phyloP scores from a whole-genome alignment of 2,113 vertebrate genomes.

The Alligator mississippiensis region DNA sequence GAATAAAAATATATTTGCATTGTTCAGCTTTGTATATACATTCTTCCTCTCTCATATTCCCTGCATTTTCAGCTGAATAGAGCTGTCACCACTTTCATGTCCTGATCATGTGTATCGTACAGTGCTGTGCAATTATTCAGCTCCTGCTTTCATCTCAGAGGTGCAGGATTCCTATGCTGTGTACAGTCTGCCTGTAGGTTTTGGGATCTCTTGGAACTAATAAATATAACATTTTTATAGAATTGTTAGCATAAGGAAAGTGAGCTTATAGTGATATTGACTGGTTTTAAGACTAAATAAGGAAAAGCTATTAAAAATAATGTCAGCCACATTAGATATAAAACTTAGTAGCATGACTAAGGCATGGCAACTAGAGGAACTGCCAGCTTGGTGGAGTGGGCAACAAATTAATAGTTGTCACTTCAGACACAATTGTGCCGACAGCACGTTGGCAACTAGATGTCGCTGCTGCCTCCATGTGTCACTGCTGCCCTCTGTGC shows the following conservation, averaged over 20 bases:
- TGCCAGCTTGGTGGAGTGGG: too few species aligned
- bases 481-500: too few species aligned
- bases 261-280: neutral
- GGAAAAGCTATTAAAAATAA: neutral
- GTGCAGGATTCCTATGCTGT: neutral
- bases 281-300: neutral
- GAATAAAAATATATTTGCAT: neutral
- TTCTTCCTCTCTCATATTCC: neutral
- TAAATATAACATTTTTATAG: neutral
- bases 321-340: neutral
- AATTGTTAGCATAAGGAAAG: neutral
- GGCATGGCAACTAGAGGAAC: too few species aligned
- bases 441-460: too few species aligned
- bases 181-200: neutral
- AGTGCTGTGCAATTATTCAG: neutral
- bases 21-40: neutral
- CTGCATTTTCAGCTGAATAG: neutral
- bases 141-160: neutral
- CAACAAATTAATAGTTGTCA: too few species aligned
- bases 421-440: too few species aligned
- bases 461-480: too few species aligned
- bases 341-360: neutral
- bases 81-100: neutral
- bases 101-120: neutral
- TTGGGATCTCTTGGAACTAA: neutral